phyloP scores from a whole-genome alignment of 2,888 invertebrate species.

The Erebia aethiops region DNA sequence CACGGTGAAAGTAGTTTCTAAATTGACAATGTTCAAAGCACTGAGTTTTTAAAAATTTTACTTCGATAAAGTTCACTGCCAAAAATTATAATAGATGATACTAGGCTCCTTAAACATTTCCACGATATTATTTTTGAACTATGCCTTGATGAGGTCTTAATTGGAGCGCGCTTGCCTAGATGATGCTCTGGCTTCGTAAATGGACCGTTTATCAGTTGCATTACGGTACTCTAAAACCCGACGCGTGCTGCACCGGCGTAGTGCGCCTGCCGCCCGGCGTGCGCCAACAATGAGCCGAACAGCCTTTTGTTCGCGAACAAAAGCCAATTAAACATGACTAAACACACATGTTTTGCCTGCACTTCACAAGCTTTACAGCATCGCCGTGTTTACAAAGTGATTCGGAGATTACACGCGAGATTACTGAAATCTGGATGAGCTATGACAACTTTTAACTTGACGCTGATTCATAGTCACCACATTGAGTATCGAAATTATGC shows the following conservation, averaged over 20 bases:
- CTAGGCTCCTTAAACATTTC: too few species aligned
- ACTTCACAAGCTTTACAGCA: neutral
- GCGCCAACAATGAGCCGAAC: neutral
- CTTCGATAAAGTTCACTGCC: too few species aligned
- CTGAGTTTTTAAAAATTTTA: too few species aligned
- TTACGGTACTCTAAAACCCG: neutral
- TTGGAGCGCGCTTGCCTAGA: too few species aligned
- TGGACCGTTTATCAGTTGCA: neutral
- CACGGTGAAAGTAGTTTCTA: too few species aligned
- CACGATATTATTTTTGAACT: too few species aligned
- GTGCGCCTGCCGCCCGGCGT: neutral
- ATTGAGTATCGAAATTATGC: too few species aligned
- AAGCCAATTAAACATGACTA: neutral
- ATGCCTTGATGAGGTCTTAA: too few species aligned
- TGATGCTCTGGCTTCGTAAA: too few species aligned
- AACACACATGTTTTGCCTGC: neutral
- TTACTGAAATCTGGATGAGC: neutral
- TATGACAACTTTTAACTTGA: neutral
- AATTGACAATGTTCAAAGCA: too few species aligned
- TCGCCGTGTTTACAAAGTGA: neutral
- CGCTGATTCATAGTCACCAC: too few species aligned
- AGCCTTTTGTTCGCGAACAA: slow-evolving; percentile 10
- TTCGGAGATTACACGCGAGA: neutral
- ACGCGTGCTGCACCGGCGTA: neutral
- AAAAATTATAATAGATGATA: too few species aligned